Percentiles rank a stretch among this genome's conserved stretches.
Conservation (phyloP, 2,113 vertebrate genomes). For the Microtus pennsylvanicus region DNA sequence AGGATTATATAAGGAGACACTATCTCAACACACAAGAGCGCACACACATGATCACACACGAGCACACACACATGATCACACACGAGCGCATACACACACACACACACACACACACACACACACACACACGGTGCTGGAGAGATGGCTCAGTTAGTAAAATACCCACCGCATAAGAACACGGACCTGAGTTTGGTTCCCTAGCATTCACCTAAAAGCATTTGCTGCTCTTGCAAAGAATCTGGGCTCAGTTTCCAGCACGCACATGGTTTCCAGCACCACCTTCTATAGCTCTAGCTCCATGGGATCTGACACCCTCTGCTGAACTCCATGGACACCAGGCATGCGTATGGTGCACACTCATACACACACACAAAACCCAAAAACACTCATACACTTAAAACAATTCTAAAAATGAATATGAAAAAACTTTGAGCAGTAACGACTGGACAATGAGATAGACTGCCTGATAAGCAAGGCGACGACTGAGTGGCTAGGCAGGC, state of each 20-base stretch:
- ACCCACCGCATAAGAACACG: neutral
- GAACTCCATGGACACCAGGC: neutral
- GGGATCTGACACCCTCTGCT: neutral
- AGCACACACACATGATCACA: neutral
- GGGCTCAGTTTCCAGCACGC: neutral
- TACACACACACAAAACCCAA: neutral
- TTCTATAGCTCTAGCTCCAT: neutral
- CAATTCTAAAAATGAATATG: neutral
- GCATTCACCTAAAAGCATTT: neutral
- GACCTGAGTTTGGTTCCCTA: neutral
- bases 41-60: neutral
- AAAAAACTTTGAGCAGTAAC: neutral
- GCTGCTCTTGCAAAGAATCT: neutral
- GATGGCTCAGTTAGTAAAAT: neutral
- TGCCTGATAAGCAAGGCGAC: neutral
- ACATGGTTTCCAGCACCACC: no score
- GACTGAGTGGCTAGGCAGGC: neutral
- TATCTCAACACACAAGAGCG: neutral
- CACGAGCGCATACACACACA: neutral
- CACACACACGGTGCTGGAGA: neutral
- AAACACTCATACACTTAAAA: neutral
- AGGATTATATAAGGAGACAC: neutral
- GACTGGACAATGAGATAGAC: neutral
- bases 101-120: neutral
- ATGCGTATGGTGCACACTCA: neutral